Conservation (phyloP, 2,113 vertebrate genomes). For the Halcyon senegalensis region DNA sequence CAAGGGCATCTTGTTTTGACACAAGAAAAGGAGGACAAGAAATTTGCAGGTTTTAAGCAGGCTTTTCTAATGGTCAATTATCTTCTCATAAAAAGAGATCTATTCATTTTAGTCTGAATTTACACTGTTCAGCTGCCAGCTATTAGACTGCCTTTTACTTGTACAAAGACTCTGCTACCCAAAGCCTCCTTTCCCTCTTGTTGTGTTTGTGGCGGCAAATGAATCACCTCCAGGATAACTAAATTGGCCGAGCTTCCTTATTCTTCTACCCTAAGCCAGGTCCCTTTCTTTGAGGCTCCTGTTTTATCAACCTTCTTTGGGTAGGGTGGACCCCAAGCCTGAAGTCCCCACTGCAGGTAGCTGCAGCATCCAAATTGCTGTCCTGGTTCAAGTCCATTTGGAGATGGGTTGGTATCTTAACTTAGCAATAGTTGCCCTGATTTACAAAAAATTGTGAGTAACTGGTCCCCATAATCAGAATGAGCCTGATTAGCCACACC, state of each 20-base stretch:
- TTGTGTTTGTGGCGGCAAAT: not conserved
- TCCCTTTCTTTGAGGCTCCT: not conserved
- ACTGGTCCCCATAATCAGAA: not conserved
- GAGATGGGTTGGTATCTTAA: not conserved
- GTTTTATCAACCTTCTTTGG: not conserved
- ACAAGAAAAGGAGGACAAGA: not conserved
- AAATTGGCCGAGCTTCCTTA: not conserved
- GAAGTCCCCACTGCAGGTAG: not conserved
- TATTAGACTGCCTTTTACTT: not conserved
- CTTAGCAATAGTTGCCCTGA: not conserved
- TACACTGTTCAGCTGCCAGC: not conserved
- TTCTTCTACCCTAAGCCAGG: not conserved
- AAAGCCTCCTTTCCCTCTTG: not conserved
- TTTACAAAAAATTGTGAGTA: not conserved
- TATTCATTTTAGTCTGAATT: slow-evolving; percentile 4
- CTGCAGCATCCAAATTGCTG: not conserved
- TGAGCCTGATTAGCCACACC: not conserved
- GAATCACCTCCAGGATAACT: not conserved
- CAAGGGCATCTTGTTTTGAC: not conserved
- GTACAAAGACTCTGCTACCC: not conserved
- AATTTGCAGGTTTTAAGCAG: not conserved
- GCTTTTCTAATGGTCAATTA: slow-evolving; percentile 5
- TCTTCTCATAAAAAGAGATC: not conserved
- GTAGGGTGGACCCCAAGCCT: not conserved
- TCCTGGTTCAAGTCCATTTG: not conserved